A percentile compares a stretch with the other conserved stretches of the same genome.
Evolutionary conservation across 2,888 invertebrate species (phyloP).

Genomic region (Scaptodrosophila latifasciaeformis): DNA sequence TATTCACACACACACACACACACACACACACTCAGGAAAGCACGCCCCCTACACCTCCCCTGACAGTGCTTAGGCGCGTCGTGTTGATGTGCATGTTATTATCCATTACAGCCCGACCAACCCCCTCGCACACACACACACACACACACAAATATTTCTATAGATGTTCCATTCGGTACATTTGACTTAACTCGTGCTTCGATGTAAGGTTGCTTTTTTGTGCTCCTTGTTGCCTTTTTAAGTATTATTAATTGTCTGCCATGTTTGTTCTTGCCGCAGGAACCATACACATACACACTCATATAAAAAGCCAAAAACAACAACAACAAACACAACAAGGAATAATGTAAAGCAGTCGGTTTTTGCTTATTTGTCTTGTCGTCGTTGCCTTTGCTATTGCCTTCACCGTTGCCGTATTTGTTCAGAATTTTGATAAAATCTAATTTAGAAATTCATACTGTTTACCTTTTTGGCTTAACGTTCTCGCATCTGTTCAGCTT

Average conservation of each 20-base stretch:
- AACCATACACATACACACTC: conserved; percentile 5
- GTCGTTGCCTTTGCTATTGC: not conserved
- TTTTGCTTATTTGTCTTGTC: conserved; percentile 42
- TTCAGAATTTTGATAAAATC: conserved; percentile 17
- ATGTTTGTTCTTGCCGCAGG: conserved; percentile 52
- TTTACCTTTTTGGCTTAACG: conserved; percentile 27
- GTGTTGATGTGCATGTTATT: conserved; percentile 53
- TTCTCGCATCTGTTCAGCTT: conserved; percentile 14
- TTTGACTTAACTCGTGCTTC: conserved; percentile 8
- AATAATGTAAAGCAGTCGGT: too few species aligned
- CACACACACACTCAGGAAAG: not conserved
- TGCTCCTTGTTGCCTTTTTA: conserved; percentile 49
- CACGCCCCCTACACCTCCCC: conserved; percentile 2
- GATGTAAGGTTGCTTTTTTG: conserved; percentile 6
- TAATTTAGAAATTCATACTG: conserved; percentile 44
- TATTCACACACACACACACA: not conserved
- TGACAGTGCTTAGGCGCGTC: conserved; percentile 38
- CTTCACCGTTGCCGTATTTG: conserved; percentile 1
- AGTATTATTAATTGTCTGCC: conserved; percentile 69
- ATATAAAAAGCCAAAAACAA: too few species aligned
- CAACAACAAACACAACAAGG: too few species aligned
- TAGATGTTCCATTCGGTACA: not conserved
- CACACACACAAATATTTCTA: not conserved
- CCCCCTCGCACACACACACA: conserved; percentile 2
- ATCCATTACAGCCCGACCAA: conserved; percentile 37